Conservation (phyloP, 2,888 invertebrate species). For the Tenthredo distinguenda region DNA sequence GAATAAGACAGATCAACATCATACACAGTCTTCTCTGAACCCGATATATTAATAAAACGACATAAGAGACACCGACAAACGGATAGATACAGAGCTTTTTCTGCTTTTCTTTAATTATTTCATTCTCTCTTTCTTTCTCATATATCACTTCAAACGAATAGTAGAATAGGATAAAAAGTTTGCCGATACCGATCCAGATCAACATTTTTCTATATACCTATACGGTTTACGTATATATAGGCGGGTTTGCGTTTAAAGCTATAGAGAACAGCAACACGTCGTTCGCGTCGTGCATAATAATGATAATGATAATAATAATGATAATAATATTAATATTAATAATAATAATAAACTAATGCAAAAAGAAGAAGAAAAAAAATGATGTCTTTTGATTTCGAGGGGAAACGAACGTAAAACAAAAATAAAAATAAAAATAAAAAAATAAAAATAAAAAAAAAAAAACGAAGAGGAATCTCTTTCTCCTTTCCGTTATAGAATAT, state of each 20-base stretch:
- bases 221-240: background rate
- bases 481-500: background rate
- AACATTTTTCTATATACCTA: background rate
- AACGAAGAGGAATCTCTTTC: background rate
- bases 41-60: background rate
- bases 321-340: background rate
- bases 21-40: background rate
- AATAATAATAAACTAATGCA: slow-evolving; percentile 1
- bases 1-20: slow-evolving; percentile 1
- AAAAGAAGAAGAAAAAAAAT: slow-evolving; percentile 16
- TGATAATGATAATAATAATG: background rate
- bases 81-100: background rate
- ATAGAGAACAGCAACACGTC: slow-evolving; percentile 12
- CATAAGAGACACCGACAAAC: background rate
- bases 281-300: slow-evolving; percentile 3
- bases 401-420: background rate
- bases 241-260: slow-evolving; percentile 15
- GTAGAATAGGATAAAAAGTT: background rate
- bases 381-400: slow-evolving; percentile 1
- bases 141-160: background rate
- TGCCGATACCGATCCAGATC: background rate
- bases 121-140: background rate
- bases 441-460: background rate
- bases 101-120: background rate
- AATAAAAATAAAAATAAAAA: background rate